Conservation (phyloP, 1,140 invertebrate species). For the Leptestheria dahalacensis region DNA sequence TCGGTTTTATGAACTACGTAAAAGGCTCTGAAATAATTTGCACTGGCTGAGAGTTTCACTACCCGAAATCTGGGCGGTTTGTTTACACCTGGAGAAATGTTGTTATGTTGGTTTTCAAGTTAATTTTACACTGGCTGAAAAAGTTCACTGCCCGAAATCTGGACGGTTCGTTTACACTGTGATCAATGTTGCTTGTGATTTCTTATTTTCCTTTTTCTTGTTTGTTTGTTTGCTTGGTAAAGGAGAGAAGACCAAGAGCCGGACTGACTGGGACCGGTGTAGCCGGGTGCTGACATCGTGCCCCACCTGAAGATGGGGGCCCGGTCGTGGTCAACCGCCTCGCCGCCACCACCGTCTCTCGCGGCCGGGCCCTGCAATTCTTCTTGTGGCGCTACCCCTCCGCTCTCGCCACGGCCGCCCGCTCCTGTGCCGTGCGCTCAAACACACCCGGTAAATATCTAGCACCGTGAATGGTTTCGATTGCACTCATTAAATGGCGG, state of each 20-base stretch:
- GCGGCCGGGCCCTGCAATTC: not conserved
- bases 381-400: not conserved
- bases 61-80: too few relatives aligned
- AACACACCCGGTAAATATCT: not conserved
- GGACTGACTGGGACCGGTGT: not conserved
- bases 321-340: conserved; percentile 19
- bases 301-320: conserved; percentile 23
- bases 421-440: not conserved
- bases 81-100: too few relatives aligned
- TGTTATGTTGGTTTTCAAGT: too few relatives aligned
- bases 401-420: not conserved
- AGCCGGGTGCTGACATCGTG: conserved; percentile 11
- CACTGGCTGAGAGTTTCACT: too few relatives aligned
- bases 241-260: not conserved
- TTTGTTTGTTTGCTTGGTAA: not conserved
- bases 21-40: too few relatives aligned
- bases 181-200: too few relatives aligned
- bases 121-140: too few relatives aligned
- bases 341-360: not conserved
- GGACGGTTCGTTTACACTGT: too few relatives aligned
- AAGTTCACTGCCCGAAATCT: too few relatives aligned
- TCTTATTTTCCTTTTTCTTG: too few relatives aligned
- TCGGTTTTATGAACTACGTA: too few relatives aligned
- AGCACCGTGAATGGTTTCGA: not conserved
- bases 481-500: too few relatives aligned